Percentiles rank a stretch among this genome's conserved stretches.
phyloP scores from a whole-genome alignment of 2,113 vertebrate species.

The Tympanuchus pallidicinctus region DNA sequence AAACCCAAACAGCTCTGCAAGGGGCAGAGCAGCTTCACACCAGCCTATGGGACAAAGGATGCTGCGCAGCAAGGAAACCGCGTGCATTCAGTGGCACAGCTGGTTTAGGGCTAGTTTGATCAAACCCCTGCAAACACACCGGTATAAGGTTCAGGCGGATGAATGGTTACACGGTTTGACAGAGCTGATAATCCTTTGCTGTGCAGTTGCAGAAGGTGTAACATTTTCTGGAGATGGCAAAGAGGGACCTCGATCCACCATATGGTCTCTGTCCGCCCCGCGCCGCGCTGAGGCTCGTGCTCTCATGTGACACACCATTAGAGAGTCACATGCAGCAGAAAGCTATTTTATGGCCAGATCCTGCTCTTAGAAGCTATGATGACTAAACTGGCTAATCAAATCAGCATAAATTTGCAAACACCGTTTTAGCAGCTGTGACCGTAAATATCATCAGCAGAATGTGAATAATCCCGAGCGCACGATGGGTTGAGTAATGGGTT shows the following conservation, averaged over 20 bases:
- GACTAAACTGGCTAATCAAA: conserved; percentile 83
- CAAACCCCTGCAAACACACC: not conserved
- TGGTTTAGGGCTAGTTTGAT: not conserved
- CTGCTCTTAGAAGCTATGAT: conserved; percentile 68
- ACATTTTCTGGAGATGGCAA: conserved; percentile 50
- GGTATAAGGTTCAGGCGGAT: not conserved
- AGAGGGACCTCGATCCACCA: conserved; percentile 45
- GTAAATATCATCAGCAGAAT: conserved; percentile 70
- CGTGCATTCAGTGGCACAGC: fast-evolving
- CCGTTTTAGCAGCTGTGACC: conserved; percentile 77
- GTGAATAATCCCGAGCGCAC: conserved; percentile 62
- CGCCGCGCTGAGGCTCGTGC: not conserved
- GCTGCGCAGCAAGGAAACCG: not conserved
- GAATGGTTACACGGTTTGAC: not conserved
- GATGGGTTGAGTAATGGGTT: conserved; percentile 77
- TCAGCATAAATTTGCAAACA: conserved; percentile 84
- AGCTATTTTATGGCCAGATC: conserved; percentile 72
- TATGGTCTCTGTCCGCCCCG: conserved; percentile 63
- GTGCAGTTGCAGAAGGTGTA: conserved; percentile 20
- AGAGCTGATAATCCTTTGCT: conserved; percentile 17
- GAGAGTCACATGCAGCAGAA: conserved; percentile 71
- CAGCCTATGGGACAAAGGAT: not conserved
- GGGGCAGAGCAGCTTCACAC: not conserved
- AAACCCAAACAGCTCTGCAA: not conserved
- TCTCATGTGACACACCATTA: conserved; percentile 75